Base-by-base conservation (phyloP, 1,140 invertebrate genomes). In the Delia radicum region DNA sequence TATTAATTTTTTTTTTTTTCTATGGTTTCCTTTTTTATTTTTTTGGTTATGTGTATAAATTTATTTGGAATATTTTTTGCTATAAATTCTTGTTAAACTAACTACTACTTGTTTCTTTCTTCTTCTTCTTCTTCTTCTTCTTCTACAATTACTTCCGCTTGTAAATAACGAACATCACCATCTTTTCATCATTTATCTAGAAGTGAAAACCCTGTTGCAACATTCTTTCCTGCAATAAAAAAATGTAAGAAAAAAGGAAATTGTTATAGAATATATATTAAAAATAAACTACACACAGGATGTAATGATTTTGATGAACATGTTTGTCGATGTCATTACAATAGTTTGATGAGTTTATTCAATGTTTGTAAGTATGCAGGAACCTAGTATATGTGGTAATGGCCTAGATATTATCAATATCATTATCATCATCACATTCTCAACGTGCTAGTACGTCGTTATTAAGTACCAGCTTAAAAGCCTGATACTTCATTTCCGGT, bases 81-180 rank as follows among this genome's bases (percentile, higher is more conserved):
- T 33, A 24, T 69, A 55, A 55, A 55, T 55, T 55, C 31, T 21
- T 69, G 29, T 33, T 69, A 33, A 65, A 33, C 65, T 69, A 69
- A 69, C 65, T 69, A 69, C 29, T 55, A 48, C 24, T 24, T 55
- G 48, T 21, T 55, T 55, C 15, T 3, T 24, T 21, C 0, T 18
- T 55, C 0, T 55, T 55, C 4, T 55, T 8, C 24, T 55, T 37
- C 8, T 37, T 37, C 8, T 55, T 55, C n/a, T 55, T 55, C 10
- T 55, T 33, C 7, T 69, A 33, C 65, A 69, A 69, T 69, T 33
- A 69, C 31, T 69, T 69, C 65, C 65, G 65, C 31, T 69, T 69
- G 29, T 69, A 69, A 69, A 63, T 63, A 63, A 27, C 62, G 28
- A 26, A 29, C 63, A 13, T 29, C 28, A 67, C 37, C 29, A 69